Conservation (phyloP, 2,797 vertebrate genomes). For the Falco biarmicus region DNA sequence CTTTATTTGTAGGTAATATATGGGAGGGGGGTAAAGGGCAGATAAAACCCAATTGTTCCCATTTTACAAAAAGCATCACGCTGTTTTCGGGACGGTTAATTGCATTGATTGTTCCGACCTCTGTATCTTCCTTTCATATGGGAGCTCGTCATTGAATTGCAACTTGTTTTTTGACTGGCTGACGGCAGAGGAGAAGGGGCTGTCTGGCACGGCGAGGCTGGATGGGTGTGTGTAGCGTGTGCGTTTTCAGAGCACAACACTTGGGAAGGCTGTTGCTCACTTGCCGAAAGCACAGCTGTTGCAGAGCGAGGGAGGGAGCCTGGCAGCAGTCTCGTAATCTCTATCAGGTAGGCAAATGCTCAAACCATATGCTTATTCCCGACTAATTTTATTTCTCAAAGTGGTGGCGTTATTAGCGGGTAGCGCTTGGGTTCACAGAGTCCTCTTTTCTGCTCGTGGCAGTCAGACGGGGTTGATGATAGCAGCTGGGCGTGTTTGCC, state of each 20-base stretch:
- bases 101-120: background rate
- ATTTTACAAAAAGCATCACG: background rate
- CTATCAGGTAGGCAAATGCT: slow-evolving; percentile 59
- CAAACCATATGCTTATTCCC: background rate
- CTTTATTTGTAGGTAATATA: background rate
- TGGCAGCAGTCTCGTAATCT: background rate
- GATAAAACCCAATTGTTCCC: background rate
- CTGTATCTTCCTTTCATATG: background rate
- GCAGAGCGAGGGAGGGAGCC: slow-evolving; percentile 6
- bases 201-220: slow-evolving; percentile 61
- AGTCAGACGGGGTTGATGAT: background rate
- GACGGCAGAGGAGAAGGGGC: slow-evolving; percentile 26
- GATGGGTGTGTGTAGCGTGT: background rate
- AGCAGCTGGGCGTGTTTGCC: slow-evolving; percentile 25
- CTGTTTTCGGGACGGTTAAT: background rate
- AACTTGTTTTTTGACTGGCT: slow-evolving; percentile 24
- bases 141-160: slow-evolving; percentile 34
- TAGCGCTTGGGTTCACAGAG: background rate
- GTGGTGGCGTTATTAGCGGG: background rate
- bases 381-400: background rate
- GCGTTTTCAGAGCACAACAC: slow-evolving; percentile 46
- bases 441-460: background rate
- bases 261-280: slow-evolving; percentile 39
- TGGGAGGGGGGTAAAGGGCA: background rate
- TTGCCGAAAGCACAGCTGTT: slow-evolving; percentile 48